phyloP scores from a whole-genome alignment of 2,113 vertebrate genomes.

The Kryptolebias marmoratus region DNA sequence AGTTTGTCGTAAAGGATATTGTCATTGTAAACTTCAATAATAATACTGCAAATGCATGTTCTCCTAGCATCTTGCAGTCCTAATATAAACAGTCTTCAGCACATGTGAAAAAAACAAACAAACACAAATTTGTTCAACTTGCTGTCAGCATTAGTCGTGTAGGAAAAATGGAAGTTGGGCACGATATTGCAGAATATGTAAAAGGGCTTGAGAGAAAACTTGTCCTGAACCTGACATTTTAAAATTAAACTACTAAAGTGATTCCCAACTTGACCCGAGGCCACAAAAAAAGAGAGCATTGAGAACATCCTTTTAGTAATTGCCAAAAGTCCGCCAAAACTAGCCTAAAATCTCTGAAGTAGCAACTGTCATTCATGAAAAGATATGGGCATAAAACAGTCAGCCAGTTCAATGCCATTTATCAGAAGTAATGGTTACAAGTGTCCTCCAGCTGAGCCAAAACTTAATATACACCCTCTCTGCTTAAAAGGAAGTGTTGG shows the following conservation, averaged over 20 bases:
- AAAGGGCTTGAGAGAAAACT: constrained; percentile 21
- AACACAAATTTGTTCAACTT: not conserved
- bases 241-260: constrained; percentile 46
- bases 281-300: constrained; percentile 26
- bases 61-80: too few relatives aligned
- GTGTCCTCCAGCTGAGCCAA: constrained; percentile 16
- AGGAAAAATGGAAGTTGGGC: not conserved
- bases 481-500: constrained; percentile 21
- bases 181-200: not conserved
- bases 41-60: too few relatives aligned
- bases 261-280: constrained; percentile 48
- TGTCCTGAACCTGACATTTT: constrained; percentile 50
- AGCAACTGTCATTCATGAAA: constrained; percentile 65
- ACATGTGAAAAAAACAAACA: too few relatives aligned
- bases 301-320: constrained; percentile 71
- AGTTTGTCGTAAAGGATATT: too few relatives aligned
- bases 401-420: constrained; percentile 42
- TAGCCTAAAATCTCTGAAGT: constrained; percentile 54
- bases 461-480: constrained; percentile 18
- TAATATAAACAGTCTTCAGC: too few relatives aligned
- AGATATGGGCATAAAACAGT: constrained; percentile 46
- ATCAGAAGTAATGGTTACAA: constrained; percentile 63
- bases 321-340: constrained; percentile 57
- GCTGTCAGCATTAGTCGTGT: not conserved
- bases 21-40: too few relatives aligned